phyloP scores from a whole-genome alignment of 2,113 vertebrate species.

The Enhydra lutris region DNA sequence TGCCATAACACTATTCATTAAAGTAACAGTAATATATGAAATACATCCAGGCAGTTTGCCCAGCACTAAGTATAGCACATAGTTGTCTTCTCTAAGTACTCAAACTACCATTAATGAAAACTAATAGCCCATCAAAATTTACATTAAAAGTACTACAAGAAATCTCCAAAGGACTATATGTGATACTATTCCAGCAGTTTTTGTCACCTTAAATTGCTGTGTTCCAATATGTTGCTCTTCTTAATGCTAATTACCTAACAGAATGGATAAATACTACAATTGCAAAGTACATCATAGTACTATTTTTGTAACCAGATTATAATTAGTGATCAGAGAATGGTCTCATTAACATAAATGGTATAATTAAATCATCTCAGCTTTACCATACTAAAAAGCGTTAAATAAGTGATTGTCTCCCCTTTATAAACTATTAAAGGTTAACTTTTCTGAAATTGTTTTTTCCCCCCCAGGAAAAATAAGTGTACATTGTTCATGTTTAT shows the following conservation, averaged over 20 bases:
- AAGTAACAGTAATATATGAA: slow-evolving; percentile 82
- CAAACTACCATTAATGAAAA: slow-evolving; percentile 85
- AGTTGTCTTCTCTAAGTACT: slow-evolving; percentile 86
- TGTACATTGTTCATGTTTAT: neutral
- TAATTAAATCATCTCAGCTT: slow-evolving; percentile 66
- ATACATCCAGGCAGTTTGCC: slow-evolving; percentile 85
- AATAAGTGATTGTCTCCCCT: neutral
- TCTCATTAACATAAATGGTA: slow-evolving; percentile 71
- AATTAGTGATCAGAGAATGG: slow-evolving; percentile 64
- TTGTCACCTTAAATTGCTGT: slow-evolving; percentile 73
- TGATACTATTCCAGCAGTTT: slow-evolving; percentile 70
- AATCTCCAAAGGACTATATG: slow-evolving; percentile 82
- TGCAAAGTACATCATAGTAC: slow-evolving; percentile 60
- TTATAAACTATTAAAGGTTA: slow-evolving; percentile 21
- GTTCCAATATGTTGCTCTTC: slow-evolving; percentile 69
- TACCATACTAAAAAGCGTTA: slow-evolving; percentile 46
- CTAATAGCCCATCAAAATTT: slow-evolving; percentile 85
- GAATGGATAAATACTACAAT: slow-evolving; percentile 71
- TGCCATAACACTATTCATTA: slow-evolving; percentile 82
- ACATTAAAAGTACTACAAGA: slow-evolving; percentile 72
- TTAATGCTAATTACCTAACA: slow-evolving; percentile 76
- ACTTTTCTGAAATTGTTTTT: slow-evolving; percentile 23
- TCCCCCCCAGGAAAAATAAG: neutral
- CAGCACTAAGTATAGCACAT: slow-evolving; percentile 81
- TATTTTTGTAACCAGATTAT: slow-evolving; percentile 70